phyloP scores from a whole-genome alignment of 2,888 invertebrate species.

The Synanthedon myopaeformis region DNA sequence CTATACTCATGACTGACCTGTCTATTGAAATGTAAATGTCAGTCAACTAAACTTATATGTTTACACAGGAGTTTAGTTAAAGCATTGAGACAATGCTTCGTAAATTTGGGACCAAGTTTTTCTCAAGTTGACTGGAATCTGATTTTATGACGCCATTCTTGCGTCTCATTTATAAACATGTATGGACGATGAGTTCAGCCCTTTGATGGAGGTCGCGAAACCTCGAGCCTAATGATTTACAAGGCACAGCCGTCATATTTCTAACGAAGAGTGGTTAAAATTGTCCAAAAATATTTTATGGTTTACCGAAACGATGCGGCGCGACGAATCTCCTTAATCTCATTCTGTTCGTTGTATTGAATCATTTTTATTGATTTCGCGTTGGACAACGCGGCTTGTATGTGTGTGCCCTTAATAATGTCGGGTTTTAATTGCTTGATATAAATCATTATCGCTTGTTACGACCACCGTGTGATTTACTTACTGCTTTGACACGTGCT shows the following conservation, averaged over 20 bases:
- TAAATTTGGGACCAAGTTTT: slow-evolving; percentile 37
- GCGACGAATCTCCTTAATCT: slow-evolving; percentile 56
- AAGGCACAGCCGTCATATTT: slow-evolving; percentile 39
- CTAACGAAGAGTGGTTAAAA: slow-evolving; percentile 37
- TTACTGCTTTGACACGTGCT: slow-evolving; percentile 55
- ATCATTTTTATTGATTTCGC: slow-evolving; percentile 20
- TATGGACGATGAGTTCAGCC: slow-evolving; percentile 10
- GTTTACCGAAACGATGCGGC: slow-evolving; percentile 26
- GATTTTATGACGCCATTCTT: slow-evolving; percentile 58
- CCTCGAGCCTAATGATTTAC: slow-evolving; percentile 56
- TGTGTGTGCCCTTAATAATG: slow-evolving; percentile 39
- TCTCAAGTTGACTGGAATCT: slow-evolving; percentile 20
- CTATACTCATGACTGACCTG: neutral
- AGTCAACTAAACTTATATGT: slow-evolving; percentile 20
- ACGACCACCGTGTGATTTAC: slow-evolving; percentile 59
- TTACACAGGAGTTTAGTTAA: slow-evolving; percentile 49
- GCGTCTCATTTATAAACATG: slow-evolving; percentile 3
- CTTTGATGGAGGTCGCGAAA: slow-evolving; percentile 46
- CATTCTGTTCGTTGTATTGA: slow-evolving; percentile 31
- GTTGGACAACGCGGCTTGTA: slow-evolving; percentile 13
- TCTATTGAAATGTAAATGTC: neutral
- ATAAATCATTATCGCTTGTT: slow-evolving; percentile 63
- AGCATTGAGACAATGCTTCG: slow-evolving; percentile 46
- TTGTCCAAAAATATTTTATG: slow-evolving; percentile 64
- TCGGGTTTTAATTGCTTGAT: slow-evolving; percentile 56